Base-by-base conservation (phyloP, 1,140 invertebrate species). In the Belonocnema kinseyi region DNA sequence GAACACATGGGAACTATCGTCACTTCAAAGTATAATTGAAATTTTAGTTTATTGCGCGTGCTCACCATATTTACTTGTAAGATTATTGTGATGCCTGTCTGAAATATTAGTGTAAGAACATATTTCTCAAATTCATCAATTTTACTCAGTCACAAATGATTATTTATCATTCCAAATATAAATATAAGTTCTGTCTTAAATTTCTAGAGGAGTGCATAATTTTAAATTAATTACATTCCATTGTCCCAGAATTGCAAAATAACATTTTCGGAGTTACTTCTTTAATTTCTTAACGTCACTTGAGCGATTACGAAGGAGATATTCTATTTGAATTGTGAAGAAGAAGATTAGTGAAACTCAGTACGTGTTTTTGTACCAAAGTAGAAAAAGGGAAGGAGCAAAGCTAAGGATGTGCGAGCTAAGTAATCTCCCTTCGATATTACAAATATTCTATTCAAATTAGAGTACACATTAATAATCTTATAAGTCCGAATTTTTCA, bases 331-430 rank as follows among this genome's bases (percentile, higher is more conserved):
- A 66, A 66, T 66, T 66, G 58, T 66, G 19, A 26, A 21, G 6
- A 13, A 66, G 58, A 66, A 40, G 58, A 66, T 66, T 66, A 66
- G 26, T 66, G 58, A 66, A 66, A 66, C 58, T 14, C 8, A 66
- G 58, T 66, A 66, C 58, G 58, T 66, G 21, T 66, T 66, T 26
- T 66, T 66, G 10, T 61, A 66, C 26, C 16, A 66, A 26, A 56
- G 53, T 33, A 46, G 40, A 46, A 46, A 46, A 8, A 46, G 5
- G 10, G 1, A 46, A 46, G 13, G 26, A 66, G 26, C 21, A 46
- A 40, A 66, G 61, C 46, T 40, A 13, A 66, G 61, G 40, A 40
- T 66, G 16, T 33, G 46, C 26, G 14, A 14, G 7, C 61, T 66
- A 66, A 66, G 61, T 33, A 66, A 13, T 40, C 58, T 61, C 26